phyloP scores from a whole-genome alignment of 2,888 invertebrate species.

The Hydropsyche betteni region DNA sequence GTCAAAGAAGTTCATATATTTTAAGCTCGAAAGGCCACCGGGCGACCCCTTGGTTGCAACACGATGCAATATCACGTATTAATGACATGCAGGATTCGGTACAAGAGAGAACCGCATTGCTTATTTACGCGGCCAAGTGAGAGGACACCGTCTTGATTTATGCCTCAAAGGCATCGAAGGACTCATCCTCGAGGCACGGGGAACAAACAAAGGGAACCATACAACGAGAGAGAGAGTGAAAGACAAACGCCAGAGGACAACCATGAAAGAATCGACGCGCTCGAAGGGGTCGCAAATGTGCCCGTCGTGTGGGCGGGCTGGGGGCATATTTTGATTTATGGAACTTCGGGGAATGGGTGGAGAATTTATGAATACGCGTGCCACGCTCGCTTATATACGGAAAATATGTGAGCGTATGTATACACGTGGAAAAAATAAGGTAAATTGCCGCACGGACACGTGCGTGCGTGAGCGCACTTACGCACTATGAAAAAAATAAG shows the following conservation, averaged over 20 bases:
- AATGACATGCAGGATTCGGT: conserved; percentile 31
- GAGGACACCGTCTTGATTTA: conserved; percentile 33
- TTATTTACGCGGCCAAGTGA: conserved; percentile 25
- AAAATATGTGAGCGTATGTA: conserved; percentile 4
- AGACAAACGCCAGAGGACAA: not conserved
- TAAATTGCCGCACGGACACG: conserved; percentile 33
- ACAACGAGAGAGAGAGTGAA: not conserved
- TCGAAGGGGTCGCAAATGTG: not conserved
- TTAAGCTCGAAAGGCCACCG: not conserved
- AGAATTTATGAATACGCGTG: conserved; percentile 38
- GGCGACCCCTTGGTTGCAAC: not conserved
- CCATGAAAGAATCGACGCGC: conserved; percentile 27
- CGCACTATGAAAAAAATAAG: conserved; percentile 3
- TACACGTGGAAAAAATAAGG: conserved; percentile 15
- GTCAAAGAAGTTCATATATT: not conserved
- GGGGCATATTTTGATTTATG: conserved; percentile 36
- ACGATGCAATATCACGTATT: not conserved
- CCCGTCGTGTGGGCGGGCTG: conserved; percentile 1
- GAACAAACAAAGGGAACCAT: conserved; percentile 5
- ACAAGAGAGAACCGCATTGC: conserved; percentile 31
- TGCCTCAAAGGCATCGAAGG: conserved; percentile 29
- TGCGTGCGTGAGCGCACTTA: conserved; percentile 32
- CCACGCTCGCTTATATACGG: conserved; percentile 5
- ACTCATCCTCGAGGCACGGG: not conserved
- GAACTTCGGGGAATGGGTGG: conserved; percentile 21